phyloP scores from a whole-genome alignment of 92 coral and sea anemone species.

The Scolanthus callimorphus region DNA sequence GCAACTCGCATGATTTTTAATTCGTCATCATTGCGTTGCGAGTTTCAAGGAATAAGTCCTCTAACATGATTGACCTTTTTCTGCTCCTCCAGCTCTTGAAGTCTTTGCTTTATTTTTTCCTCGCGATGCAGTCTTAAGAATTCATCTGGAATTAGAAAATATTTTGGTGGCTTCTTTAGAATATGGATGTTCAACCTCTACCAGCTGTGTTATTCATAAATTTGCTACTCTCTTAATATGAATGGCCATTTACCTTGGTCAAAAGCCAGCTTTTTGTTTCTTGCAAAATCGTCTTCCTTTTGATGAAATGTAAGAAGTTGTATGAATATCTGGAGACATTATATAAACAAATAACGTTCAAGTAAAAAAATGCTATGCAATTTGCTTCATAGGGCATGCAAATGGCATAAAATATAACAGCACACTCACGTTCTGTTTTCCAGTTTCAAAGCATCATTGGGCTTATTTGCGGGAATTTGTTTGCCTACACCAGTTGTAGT shows the following conservation, averaged over 20 bases:
- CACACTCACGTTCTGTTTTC: conserved; percentile 68
- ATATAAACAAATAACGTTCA: background rate
- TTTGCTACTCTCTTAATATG: no score
- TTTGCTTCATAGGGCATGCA: background rate
- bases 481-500: conserved; percentile 83
- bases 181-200: no score
- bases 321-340: background rate
- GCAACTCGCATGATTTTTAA: no score
- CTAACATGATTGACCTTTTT: conserved; percentile 62
- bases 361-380: background rate
- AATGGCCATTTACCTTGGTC: conserved; percentile 49
- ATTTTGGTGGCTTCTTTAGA: no score
- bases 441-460: conserved; percentile 72
- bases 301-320: background rate
- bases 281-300: background rate
- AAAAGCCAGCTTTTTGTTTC: conserved; percentile 41
- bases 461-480: conserved; percentile 53
- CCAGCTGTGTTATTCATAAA: no score
- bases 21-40: no score
- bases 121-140: conserved; percentile 57
- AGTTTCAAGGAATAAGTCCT: no score
- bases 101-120: conserved; percentile 44
- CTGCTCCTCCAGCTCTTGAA: conserved; percentile 58
- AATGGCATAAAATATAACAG: no score
- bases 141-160: conserved; percentile 46